phyloP scores from a whole-genome alignment of 2,888 invertebrate species.

The Zaprionus obscuricornis region DNA sequence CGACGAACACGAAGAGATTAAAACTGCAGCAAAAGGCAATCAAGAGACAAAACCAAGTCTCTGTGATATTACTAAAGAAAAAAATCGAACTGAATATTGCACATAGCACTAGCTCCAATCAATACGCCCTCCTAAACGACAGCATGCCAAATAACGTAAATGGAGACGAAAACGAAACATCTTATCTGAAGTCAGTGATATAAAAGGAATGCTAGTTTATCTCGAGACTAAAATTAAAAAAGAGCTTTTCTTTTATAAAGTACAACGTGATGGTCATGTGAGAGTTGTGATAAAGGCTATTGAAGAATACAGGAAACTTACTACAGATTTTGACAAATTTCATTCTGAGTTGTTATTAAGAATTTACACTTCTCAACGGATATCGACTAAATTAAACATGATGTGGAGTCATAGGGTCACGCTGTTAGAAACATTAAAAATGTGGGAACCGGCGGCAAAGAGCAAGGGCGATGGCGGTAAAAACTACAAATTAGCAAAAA shows the following conservation, averaged over 20 bases:
- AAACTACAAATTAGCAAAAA: no score
- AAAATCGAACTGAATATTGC: constrained; percentile 1
- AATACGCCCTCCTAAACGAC: constrained; percentile 3
- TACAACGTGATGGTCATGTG: constrained; percentile 21
- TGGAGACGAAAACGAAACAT: constrained; percentile 1
- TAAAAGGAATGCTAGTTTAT: not conserved
- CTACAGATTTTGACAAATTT: constrained; percentile 1
- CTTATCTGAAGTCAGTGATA: no score
- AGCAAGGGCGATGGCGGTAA: no score
- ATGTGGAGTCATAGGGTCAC: constrained; percentile 4
- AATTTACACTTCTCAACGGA: constrained; percentile 2
- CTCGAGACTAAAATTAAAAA: no score
- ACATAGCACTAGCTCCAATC: constrained; percentile 7
- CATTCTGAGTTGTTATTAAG: constrained; percentile 10
- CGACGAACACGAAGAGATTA: not conserved
- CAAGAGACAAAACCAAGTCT: not conserved
- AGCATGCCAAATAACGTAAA: constrained; percentile 2
- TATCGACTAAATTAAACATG: not conserved
- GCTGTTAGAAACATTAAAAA: constrained; percentile 2
- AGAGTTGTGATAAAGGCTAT: constrained; percentile 16
- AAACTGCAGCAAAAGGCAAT: not conserved
- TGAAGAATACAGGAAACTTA: constrained; percentile 10
- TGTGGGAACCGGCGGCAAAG: not conserved
- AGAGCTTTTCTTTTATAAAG: no score
- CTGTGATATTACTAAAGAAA: not conserved